Conservation (phyloP, 2,797 vertebrate species). For the Lacerta bilineata region DNA sequence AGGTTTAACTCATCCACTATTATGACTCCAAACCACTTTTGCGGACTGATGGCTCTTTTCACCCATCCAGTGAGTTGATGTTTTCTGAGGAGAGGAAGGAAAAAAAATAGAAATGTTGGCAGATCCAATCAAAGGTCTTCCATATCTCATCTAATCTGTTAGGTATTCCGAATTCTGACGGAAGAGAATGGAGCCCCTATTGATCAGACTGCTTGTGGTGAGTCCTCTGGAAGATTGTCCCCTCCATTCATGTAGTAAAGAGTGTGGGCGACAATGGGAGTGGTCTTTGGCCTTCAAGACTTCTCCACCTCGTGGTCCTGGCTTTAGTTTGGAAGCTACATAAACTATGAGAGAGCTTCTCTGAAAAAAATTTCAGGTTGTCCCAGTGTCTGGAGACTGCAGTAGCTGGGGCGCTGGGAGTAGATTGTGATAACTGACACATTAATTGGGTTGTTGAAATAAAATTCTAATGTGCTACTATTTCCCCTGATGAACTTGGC, state of each 20-base stretch:
- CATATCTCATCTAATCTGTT: background rate
- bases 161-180: background rate
- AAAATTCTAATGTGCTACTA: background rate
- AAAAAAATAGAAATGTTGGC: background rate
- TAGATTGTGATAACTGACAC: background rate
- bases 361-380: background rate
- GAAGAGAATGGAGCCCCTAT: background rate
- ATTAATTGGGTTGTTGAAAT: constrained; percentile 9
- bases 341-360: background rate
- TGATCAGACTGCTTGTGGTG: background rate
- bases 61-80: too few species aligned
- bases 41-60: too few species aligned
- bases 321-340: too few species aligned
- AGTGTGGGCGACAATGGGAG: background rate
- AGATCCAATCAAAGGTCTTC: background rate
- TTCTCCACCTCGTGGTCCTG: too few species aligned
- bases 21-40: too few species aligned
- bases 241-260: background rate
- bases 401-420: background rate
- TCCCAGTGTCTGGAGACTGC: too few species aligned
- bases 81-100: too few species aligned
- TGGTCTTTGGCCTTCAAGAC: too few species aligned
- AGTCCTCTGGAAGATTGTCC: background rate
- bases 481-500: accelerated
- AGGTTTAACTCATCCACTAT: too few species aligned